Conservation (phyloP, 2,888 invertebrate species). For the Patella pellucida region DNA sequence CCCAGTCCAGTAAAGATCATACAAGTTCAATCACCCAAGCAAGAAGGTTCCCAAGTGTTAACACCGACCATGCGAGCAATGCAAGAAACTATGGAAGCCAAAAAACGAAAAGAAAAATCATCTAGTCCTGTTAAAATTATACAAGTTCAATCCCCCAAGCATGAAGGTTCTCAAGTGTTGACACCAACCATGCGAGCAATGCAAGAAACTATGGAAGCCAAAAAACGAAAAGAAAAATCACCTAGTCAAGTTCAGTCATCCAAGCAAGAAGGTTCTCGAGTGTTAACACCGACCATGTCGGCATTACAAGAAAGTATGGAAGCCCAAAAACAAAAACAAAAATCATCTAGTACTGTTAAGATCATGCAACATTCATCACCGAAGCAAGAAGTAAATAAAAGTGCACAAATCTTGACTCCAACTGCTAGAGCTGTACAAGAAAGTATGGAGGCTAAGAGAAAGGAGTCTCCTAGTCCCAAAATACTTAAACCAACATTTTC, state of each 20-base stretch:
- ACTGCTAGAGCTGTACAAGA: conserved; percentile 4
- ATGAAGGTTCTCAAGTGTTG: background rate
- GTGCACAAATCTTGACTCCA: background rate
- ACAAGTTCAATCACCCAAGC: too few relatives aligned
- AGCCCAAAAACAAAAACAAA: too few relatives aligned
- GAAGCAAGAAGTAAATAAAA: too few relatives aligned
- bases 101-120: background rate
- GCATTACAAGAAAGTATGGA: too few relatives aligned
- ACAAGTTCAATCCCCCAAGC: too few relatives aligned
- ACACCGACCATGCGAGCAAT: background rate
- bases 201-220: background rate
- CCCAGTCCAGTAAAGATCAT: too few relatives aligned
- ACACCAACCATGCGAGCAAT: background rate
- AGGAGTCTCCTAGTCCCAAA: background rate
- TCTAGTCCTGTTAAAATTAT: too few relatives aligned
- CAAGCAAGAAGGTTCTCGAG: too few relatives aligned
- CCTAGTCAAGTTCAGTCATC: background rate
- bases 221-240: background rate
- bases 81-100: background rate
- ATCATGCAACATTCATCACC: too few relatives aligned
- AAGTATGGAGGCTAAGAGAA: background rate
- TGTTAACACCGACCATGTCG: too few relatives aligned
- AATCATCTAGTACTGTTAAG: too few relatives aligned
- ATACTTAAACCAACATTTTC: background rate
- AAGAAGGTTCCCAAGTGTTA: background rate